Percentiles rank a stretch among this genome's conserved stretches.
phyloP scores from a whole-genome alignment of 2,888 invertebrate species.

The Melanotus villosus region DNA sequence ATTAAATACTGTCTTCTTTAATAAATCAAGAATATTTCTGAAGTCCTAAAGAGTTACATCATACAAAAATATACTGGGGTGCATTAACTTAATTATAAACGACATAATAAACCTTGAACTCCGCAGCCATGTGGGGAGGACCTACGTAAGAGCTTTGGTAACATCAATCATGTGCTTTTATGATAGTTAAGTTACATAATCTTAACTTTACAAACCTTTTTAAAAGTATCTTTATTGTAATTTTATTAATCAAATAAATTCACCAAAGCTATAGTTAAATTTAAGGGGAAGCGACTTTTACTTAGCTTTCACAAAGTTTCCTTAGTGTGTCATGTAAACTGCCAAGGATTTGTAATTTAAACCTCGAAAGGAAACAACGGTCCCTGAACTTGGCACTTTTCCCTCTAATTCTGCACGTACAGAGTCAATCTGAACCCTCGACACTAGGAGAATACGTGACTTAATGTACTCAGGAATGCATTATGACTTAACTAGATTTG shows the following conservation, averaged over 20 bases:
- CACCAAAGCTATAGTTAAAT: too few species aligned
- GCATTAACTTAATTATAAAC: neutral
- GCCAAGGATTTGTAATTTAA: slow-evolving; percentile 5
- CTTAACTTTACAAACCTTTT: too few species aligned
- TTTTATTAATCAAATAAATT: too few species aligned
- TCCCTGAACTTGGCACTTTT: neutral
- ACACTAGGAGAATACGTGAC: slow-evolving; percentile 15
- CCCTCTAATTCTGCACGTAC: slow-evolving; percentile 11
- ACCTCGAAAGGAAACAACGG: neutral
- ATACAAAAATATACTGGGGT: too few species aligned
- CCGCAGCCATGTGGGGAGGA: neutral
- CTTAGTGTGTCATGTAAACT: neutral
- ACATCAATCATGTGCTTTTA: too few species aligned
- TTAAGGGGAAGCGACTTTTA: too few species aligned
- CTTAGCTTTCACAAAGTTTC: neutral
- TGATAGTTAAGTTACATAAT: too few species aligned
- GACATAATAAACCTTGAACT: slow-evolving; percentile 1
- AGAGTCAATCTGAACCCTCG: slow-evolving; percentile 3
- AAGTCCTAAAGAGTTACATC: too few species aligned
- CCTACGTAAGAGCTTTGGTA: neutral
- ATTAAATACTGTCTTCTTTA: too few species aligned
- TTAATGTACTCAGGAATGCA: neutral
- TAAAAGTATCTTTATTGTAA: too few species aligned
- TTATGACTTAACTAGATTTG: neutral
- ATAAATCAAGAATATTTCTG: too few species aligned